Evolutionary conservation across 1,140 invertebrate species (phyloP).

Genomic region (Helicorthomorpha holstii): DNA sequence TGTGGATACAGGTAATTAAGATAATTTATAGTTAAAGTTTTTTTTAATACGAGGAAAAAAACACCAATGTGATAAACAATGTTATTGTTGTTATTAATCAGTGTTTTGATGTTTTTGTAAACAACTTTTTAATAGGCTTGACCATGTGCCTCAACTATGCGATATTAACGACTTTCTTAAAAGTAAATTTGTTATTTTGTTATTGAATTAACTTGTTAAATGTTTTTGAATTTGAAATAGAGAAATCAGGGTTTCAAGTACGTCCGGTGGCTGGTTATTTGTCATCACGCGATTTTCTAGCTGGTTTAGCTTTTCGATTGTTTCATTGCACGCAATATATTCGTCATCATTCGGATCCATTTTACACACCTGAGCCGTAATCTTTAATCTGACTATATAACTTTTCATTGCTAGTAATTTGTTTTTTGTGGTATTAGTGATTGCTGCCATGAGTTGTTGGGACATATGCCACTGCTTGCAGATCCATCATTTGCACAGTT

Average conservation of each 20-base stretch:
- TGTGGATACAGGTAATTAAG: constrained; percentile 72
- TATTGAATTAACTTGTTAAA: background rate
- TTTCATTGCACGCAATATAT: constrained; percentile 99
- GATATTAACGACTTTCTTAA: constrained; percentile 87
- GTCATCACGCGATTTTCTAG: constrained; percentile 81
- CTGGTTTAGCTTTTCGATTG: constrained; percentile 85
- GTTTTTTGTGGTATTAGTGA: constrained; percentile 39
- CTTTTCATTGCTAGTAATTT: constrained; percentile 1
- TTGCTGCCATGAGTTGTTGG: constrained; percentile 87
- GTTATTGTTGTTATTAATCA: no score
- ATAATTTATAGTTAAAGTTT: background rate
- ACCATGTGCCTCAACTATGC: constrained; percentile 78
- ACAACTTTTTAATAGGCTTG: no score
- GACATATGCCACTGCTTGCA: constrained; percentile 87
- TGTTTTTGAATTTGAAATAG: constrained; percentile 28
- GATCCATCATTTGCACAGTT: constrained; percentile 94
- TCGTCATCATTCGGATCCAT: constrained; percentile 88
- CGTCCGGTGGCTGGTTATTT: constrained; percentile 95
- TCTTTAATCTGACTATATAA: constrained; percentile 19
- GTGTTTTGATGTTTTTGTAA: no score
- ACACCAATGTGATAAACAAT: no score
- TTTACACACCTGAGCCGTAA: constrained; percentile 98
- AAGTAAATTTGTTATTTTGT: no score
- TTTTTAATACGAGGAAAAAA: background rate
- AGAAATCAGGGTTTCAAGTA: constrained; percentile 81